These are phyloP conservation scores for Centropus bengalensis DNA, from an alignment of 2,113 vertebrate species.

Conservation along the genomic window DNA sequence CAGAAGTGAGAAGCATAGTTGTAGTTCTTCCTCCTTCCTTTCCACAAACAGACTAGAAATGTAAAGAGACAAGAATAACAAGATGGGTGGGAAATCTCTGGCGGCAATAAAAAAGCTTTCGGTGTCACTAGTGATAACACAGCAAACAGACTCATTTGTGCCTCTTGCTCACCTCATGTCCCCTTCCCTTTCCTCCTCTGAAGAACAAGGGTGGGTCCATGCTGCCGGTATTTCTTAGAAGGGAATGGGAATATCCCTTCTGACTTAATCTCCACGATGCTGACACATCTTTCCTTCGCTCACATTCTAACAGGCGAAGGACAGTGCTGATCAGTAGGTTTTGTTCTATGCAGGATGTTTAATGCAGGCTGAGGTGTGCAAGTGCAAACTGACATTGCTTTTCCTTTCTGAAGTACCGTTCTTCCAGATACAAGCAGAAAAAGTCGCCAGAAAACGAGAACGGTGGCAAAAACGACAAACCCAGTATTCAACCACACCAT, in stretches of 20 bases:
- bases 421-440: conserved; percentile 90
- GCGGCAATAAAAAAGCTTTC: neutral
- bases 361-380: neutral
- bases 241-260: neutral
- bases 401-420: conserved; percentile 78
- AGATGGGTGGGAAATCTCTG: neutral
- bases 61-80: neutral
- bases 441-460: conserved; percentile 89
- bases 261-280: neutral
- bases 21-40: neutral
- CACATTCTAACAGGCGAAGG: neutral
- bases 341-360: neutral
- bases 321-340: neutral
- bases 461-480: conserved; percentile 84
- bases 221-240: neutral
- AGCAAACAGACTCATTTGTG: neutral
- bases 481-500: conserved; percentile 96
- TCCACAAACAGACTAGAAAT: neutral
- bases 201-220: neutral
- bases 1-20: neutral
- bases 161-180: neutral
- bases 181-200: neutral
- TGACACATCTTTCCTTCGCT: neutral
- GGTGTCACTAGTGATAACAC: neutral
- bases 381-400: neutral